These are phyloP conservation scores for Idaea biselata DNA, from an alignment of 2,888 invertebrate genomes.

Conservation along the genomic window DNA sequence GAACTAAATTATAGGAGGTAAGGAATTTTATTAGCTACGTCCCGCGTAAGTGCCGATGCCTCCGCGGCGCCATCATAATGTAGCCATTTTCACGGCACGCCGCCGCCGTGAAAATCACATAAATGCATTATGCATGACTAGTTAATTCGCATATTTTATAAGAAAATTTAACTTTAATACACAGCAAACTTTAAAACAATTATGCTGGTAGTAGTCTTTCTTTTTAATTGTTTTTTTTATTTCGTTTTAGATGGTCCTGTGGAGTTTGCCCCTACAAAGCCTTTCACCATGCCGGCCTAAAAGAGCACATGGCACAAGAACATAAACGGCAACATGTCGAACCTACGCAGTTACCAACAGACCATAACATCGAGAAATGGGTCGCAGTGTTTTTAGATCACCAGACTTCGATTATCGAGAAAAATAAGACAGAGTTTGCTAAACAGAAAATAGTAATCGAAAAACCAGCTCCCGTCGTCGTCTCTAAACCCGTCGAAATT, in stretches of 20 bases:
- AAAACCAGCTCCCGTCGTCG: constrained; percentile 17
- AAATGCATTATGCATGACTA: too few species aligned
- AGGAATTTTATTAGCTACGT: constrained; percentile 28
- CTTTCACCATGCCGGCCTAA: constrained; percentile 76
- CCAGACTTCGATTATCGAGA: constrained; percentile 50
- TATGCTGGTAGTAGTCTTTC: constrained; percentile 2
- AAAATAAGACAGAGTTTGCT: constrained; percentile 44
- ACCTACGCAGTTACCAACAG: constrained; percentile 60
- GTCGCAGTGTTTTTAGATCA: constrained; percentile 58
- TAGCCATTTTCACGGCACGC: too few species aligned
- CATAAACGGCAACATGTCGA: constrained; percentile 58
- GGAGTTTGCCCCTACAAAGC: constrained; percentile 79
- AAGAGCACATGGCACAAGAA: constrained; percentile 75
- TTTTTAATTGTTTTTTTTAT: constrained; percentile 13
- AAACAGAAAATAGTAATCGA: constrained; percentile 43
- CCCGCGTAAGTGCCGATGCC: background rate
- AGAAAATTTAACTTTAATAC: too few species aligned
- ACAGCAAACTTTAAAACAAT: background rate
- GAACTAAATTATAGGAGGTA: constrained; percentile 85
- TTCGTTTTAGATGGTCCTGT: constrained; percentile 79
- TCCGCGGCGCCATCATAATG: too few species aligned
- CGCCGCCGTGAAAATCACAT: too few species aligned
- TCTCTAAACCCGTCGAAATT: constrained; percentile 14
- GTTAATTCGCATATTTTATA: too few species aligned
- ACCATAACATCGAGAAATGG: constrained; percentile 77